phyloP scores from a whole-genome alignment of 1,140 invertebrate genomes.

The Schlechtendalia chinensis region DNA sequence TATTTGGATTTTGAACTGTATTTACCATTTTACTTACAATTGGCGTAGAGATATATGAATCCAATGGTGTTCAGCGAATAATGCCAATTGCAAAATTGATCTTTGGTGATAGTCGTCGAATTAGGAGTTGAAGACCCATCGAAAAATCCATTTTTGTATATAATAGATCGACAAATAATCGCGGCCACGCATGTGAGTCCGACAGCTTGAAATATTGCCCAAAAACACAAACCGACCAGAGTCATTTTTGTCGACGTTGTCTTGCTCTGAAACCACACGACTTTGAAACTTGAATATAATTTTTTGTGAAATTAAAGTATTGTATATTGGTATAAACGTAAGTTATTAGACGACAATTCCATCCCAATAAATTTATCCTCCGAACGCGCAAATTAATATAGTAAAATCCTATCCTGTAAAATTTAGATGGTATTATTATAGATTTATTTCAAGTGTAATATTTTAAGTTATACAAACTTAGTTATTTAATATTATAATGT shows the following conservation, averaged over 20 bases:
- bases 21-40: constrained; percentile 10
- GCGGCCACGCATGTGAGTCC: constrained; percentile 7
- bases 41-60: constrained; percentile 35
- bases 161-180: constrained; percentile 18
- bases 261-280: not conserved
- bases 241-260: not conserved
- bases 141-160: constrained; percentile 12
- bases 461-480: too few relatives aligned
- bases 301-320: too few relatives aligned
- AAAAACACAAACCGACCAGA: constrained; percentile 17
- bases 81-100: constrained; percentile 36
- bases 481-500: too few relatives aligned
- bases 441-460: too few relatives aligned
- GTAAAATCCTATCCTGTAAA: too few relatives aligned
- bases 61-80: constrained; percentile 8
- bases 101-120: not conserved
- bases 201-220: constrained; percentile 20
- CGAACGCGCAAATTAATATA: too few relatives aligned
- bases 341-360: not conserved
- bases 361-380: too few relatives aligned
- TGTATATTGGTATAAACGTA: too few relatives aligned
- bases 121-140: not conserved
- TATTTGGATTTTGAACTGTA: too few relatives aligned
- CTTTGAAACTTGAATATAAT: not conserved
- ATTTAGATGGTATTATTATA: too few relatives aligned